Base-by-base conservation (phyloP, 2,113 vertebrate genomes). In the Sapayoa aenigma region DNA sequence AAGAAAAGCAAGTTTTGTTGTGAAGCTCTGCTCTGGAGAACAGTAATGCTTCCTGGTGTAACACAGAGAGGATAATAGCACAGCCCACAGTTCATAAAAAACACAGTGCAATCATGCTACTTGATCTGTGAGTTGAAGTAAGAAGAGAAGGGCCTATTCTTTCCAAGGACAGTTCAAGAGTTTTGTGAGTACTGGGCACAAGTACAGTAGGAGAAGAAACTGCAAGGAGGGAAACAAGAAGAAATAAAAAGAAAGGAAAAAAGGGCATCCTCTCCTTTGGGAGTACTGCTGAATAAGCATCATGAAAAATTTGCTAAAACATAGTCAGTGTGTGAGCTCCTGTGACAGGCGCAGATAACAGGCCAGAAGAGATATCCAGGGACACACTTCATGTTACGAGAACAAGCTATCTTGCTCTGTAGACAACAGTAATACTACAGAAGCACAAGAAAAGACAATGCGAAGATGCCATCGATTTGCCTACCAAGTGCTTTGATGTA, bases 51-150 rank as follows among this genome's bases (percentile, higher is more conserved):
- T 68, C 31, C 37, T 27, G 39, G 53, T 30, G 49, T 28, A 76
- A 49, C 25, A 19, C 0, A 0, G 28, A 90, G 12, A 63, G 27
- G 18, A 58, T 12, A 90, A 46, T 1, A 72, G 37, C 53, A 73
- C n/a, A 89, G 58, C 15, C 71, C 50, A 73, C 15, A 28, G 39
- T 5, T 82, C 67, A 74, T 71, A 85, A 90, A 87, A 84, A 47
- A 8, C 16, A 63, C 0, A 0, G 21, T 30, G 23, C 31, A 78
- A 69, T 66, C 53, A 21, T 21, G 39, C 47, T 55, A 39, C 42
- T 66, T 59, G 59, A 91, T 74, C 42, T 4, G 2, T 24, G 37
- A 75, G 37, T 5, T 20, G 25, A 91, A 67, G 20, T 16, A 50
- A 65, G 41, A 72, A 24, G 20, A 79, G 50, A 67, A 87, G 33